Evolutionary conservation across 2,888 invertebrate genomes (phyloP), one percentile per base, ranked within the genome.

Genomic region (Agrotis exclamationis): DNA sequence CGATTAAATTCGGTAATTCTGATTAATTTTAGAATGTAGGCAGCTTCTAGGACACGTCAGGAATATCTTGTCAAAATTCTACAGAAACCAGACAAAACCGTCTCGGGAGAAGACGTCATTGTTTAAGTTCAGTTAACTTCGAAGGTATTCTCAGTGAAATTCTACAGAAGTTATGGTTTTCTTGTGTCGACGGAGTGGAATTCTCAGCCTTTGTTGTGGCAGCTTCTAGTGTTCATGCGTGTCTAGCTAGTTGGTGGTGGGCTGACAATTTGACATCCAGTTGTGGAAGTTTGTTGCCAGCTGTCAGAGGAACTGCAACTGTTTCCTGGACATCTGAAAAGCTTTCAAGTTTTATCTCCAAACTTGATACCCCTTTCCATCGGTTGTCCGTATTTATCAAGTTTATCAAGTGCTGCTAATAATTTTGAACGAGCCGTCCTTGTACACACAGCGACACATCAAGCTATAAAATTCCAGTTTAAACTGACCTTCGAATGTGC

Each of bases 351-450:
- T 48, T 28, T 24, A 39, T 2, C 11, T 11, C 1, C 1, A 16
- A 33, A 22, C 4, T 20, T n/a, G 45, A 45, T 13, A 33, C n/a
- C 20, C 18, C 16, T 45, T 3, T 57, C 0, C 14, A 16, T 13
- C 13, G n/a, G 20, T 20, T 45, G 20, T 3, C 24, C 63, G 64
- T 68, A 57, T 57, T 39, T 2, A n/a, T 22, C 16, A 47, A n/a
- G n/a, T n/a, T n/a, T n/a, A n/a, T n/a, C n/a, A n/a, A n/a, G n/a
- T n/a, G n/a, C n/a, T n/a, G n/a, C n/a, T n/a, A n/a, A n/a, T n/a
- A n/a, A n/a, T n/a, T n/a, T 47, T 56, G 63, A 70, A 70, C 70
- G 53, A 62, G 28, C 33, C 63, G 72, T 63, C 72, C 72, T 69
- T 69, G 68, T 51, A 24, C 48, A 7, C 56, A 51, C 45, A n/a